phyloP scores from a whole-genome alignment of 2,888 invertebrate species.

The Heliconius ismenius region DNA sequence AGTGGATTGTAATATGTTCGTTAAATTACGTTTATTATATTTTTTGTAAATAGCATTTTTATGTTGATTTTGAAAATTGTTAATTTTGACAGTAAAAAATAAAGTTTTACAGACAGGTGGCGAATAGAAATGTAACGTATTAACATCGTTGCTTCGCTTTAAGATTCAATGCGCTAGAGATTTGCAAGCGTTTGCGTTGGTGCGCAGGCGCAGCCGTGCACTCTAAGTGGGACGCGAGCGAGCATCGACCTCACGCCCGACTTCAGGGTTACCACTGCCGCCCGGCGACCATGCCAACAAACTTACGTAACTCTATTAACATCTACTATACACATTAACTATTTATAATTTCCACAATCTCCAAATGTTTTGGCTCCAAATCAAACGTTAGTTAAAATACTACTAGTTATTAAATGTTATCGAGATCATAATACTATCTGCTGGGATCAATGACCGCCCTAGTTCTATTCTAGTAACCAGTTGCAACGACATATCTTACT shows the following conservation, averaged over 20 bases:
- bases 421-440: constrained; percentile 66
- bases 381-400: constrained; percentile 56
- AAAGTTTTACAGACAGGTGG: constrained; percentile 35
- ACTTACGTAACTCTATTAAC: constrained; percentile 47
- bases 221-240: constrained; percentile 75
- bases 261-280: constrained; percentile 74
- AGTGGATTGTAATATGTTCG: too few species aligned
- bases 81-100: constrained; percentile 15
- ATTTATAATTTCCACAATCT: constrained; percentile 30
- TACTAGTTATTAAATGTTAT: constrained; percentile 60
- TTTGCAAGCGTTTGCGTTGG: constrained; percentile 66
- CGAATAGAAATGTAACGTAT: constrained; percentile 49
- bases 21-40: too few species aligned
- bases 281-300: constrained; percentile 49
- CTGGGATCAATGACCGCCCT: constrained; percentile 70
- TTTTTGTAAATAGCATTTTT: neutral
- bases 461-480: constrained; percentile 71
- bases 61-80: neutral
- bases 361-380: constrained; percentile 55
- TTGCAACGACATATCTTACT: constrained; percentile 48
- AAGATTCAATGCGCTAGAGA: constrained; percentile 60
- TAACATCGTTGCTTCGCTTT: constrained; percentile 47
- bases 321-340: constrained; percentile 39
- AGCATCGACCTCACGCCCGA: constrained; percentile 75
- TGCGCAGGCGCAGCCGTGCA: constrained; percentile 61